Base-by-base conservation (phyloP, 2,797 vertebrate species). In the Cossypha niveicapilla region DNA sequence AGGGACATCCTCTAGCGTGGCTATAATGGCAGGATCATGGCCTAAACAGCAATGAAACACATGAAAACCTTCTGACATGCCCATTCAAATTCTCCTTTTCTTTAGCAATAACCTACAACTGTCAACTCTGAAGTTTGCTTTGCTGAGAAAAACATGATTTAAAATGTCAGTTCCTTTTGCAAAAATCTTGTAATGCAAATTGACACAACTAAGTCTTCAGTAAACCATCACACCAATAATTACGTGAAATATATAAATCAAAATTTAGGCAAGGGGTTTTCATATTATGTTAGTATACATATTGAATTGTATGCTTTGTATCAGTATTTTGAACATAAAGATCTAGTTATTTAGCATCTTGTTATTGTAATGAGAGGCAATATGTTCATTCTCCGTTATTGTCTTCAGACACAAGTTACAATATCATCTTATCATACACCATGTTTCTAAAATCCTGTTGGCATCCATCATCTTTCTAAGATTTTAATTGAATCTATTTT, bases 181-280 rank as follows among this genome's bases (percentile, higher is more conserved):
- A 85, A 82, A 82, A 89, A 94, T 63, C 85, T 88, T 89, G 92
- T 94, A 94, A 96, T 95, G 72, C 78, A 91, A 85, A 97, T 81
- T 93, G 80, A 60, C 73, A 93, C 41, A 77, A 61, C 63, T 91
- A 90, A 85, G 35, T 60, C 61, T 95, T 76, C 4, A 5, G 84
- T 70, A 80, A 97, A 91, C 45, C 42, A 54, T 48, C 66, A 80
- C 66, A 61, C 13, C 62, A 65, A 72, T 63, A 76, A 76, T 76
- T 67, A 86, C 3, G 37, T 39, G 50, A 88, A 93, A 86, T 41
- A 84, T 3, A 81, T 30, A 53, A 88, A 86, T 66, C 5, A 50
- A 87, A 91, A 92, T 84, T 58, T 74, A 56, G 47, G 39, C 51
- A 85, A 83, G 44, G 68, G 58, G n/a, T 10, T 84, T 93, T 92